These are phyloP conservation scores for Sorex fumeus DNA, from an alignment of 2,113 vertebrate species.

Conservation along the genomic window DNA sequence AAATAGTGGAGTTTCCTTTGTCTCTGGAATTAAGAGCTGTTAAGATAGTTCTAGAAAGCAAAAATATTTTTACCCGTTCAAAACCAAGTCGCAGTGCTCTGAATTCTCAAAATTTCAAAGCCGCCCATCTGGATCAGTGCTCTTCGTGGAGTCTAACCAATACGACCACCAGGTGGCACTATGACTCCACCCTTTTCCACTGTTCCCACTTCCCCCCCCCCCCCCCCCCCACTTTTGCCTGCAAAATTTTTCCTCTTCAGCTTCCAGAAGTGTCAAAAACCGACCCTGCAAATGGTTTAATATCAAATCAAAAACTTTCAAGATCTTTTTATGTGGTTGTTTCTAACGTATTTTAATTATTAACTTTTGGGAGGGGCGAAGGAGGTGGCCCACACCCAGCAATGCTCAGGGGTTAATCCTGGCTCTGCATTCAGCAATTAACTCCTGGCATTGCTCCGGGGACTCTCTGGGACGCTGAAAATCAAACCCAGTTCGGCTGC, in stretches of 20 bases:
- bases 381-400: no score
- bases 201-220: not conserved
- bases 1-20: not conserved
- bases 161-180: slow-evolving; percentile 68
- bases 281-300: not conserved
- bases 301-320: not conserved
- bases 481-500: no score
- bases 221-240: not conserved
- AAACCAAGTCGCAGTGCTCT: not conserved
- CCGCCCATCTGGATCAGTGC: no score
- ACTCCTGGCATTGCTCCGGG: no score
- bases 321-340: not conserved
- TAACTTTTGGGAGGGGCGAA: no score
- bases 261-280: not conserved
- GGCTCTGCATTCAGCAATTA: no score
- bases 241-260: slow-evolving; percentile 24
- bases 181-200: not conserved
- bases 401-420: no score
- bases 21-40: not conserved
- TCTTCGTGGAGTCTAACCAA: not conserved
- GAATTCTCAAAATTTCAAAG: not conserved
- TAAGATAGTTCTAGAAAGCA: slow-evolving; percentile 12
- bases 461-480: no score
- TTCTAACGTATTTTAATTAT: not conserved
- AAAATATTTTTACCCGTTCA: slow-evolving; percentile 16